Percentiles rank a stretch among this genome's conserved stretches.
Conservation (phyloP, 64 coral and sea anemone genomes). For the Astreopora myriophthalma region DNA sequence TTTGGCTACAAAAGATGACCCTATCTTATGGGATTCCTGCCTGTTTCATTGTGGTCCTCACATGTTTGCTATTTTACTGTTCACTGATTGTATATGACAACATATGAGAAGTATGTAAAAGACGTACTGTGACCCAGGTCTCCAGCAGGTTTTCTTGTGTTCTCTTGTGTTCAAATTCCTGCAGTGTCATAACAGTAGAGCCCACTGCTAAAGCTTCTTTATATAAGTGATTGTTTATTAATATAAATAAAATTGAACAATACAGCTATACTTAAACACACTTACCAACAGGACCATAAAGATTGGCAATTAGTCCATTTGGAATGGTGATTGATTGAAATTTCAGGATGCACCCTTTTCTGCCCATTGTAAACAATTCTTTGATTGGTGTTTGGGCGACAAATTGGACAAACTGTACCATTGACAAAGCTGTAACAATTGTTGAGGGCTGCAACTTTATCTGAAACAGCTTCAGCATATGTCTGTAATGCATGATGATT, state of each 20-base stretch:
- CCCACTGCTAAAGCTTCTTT: slow-evolving; percentile 8
- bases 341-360: background rate
- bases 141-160: slow-evolving; percentile 8
- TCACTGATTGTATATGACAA: slow-evolving; percentile 40
- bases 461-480: background rate
- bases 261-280: background rate
- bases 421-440: slow-evolving; percentile 23
- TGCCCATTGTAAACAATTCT: background rate
- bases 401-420: background rate
- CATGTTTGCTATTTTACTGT: slow-evolving; percentile 37
- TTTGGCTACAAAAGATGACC: slow-evolving; percentile 30
- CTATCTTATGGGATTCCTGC: slow-evolving; percentile 50
- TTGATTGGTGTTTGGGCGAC: slow-evolving; percentile 35
- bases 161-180: slow-evolving; percentile 54
- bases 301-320: background rate
- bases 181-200: slow-evolving; percentile 17
- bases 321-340: slow-evolving; percentile 11
- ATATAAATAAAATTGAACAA: background rate
- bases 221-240: slow-evolving; percentile 31
- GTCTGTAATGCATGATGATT: background rate
- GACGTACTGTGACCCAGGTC: slow-evolving; percentile 32
- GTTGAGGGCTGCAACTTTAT: background rate
- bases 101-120: slow-evolving; percentile 30
- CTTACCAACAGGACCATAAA: slow-evolving; percentile 14
- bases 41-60: slow-evolving; percentile 45